Conservation (phyloP, 1,140 invertebrate species). For the Lasioglossum baleicum region DNA sequence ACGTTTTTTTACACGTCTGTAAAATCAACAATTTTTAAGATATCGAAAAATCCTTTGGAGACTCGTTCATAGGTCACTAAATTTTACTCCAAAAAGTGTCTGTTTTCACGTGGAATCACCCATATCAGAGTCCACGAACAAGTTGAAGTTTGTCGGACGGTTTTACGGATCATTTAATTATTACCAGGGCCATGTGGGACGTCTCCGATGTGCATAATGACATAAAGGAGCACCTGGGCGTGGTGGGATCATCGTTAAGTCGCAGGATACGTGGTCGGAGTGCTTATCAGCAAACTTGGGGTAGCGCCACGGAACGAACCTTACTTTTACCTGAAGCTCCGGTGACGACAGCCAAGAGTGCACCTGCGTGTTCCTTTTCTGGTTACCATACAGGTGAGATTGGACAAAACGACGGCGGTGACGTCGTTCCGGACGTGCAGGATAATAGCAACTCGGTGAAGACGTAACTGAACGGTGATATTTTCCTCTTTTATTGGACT, state of each 20-base stretch:
- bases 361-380: slow-evolving; percentile 70
- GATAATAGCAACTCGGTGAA: slow-evolving; percentile 64
- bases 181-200: slow-evolving; percentile 92
- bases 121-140: too few relatives aligned
- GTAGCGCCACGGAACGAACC: slow-evolving; percentile 78
- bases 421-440: slow-evolving; percentile 54
- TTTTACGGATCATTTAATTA: too few relatives aligned
- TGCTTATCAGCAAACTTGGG: slow-evolving; percentile 85
- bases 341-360: slow-evolving; percentile 61
- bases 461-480: slow-evolving; percentile 61
- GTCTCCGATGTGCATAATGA: slow-evolving; percentile 95
- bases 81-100: too few relatives aligned
- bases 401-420: slow-evolving; percentile 62
- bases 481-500: slow-evolving; percentile 14
- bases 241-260: slow-evolving; percentile 89
- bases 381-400: slow-evolving; percentile 66
- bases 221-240: slow-evolving; percentile 94
- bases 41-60: too few relatives aligned
- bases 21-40: too few relatives aligned
- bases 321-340: slow-evolving; percentile 70
- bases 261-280: slow-evolving; percentile 86
- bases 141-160: too few relatives aligned
- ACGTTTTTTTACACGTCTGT: too few relatives aligned
- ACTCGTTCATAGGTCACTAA: too few relatives aligned
- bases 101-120: too few relatives aligned